Percentiles rank a stretch among this genome's conserved stretches.
phyloP scores from a whole-genome alignment of 2,888 invertebrate species.

The Celastrina argiolus region DNA sequence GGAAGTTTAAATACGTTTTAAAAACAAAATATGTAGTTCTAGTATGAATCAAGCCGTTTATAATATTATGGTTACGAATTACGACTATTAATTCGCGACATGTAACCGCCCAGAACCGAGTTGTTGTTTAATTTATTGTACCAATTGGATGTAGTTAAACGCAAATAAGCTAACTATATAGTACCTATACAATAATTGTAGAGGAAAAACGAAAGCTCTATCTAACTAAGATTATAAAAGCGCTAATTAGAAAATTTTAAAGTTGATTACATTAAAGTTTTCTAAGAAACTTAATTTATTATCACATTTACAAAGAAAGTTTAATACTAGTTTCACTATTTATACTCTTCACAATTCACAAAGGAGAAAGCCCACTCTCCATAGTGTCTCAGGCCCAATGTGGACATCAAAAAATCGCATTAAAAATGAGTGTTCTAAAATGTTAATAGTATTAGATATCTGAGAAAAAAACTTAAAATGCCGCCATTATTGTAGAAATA shows the following conservation, averaged over 20 bases:
- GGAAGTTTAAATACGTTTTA: not conserved
- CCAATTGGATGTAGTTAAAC: conserved; percentile 36
- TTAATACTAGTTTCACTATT: too few species aligned
- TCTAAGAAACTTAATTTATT: too few species aligned
- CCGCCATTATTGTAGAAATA: too few species aligned
- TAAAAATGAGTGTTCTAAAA: too few species aligned
- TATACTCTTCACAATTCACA: too few species aligned
- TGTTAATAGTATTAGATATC: too few species aligned
- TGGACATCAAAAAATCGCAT: too few species aligned
- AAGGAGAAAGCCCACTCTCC: too few species aligned
- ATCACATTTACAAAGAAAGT: too few species aligned
- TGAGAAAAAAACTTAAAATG: too few species aligned
- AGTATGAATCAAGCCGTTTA: conserved; percentile 48
- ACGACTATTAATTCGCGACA: conserved; percentile 74
- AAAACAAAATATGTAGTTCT: not conserved
- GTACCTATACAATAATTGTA: not conserved
- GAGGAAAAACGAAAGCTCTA: not conserved
- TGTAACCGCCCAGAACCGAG: conserved; percentile 63
- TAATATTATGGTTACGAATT: conserved; percentile 73
- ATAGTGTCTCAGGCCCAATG: too few species aligned
- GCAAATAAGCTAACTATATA: not conserved
- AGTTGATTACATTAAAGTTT: too few species aligned
- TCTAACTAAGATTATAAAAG: not conserved
- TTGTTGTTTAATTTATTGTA: conserved; percentile 50
- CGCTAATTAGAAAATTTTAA: not conserved